Percentiles rank a stretch among this genome's conserved stretches.
Conservation (phyloP, 2,797 vertebrate genomes). For the Lepidocolaptes lacrymiger region DNA sequence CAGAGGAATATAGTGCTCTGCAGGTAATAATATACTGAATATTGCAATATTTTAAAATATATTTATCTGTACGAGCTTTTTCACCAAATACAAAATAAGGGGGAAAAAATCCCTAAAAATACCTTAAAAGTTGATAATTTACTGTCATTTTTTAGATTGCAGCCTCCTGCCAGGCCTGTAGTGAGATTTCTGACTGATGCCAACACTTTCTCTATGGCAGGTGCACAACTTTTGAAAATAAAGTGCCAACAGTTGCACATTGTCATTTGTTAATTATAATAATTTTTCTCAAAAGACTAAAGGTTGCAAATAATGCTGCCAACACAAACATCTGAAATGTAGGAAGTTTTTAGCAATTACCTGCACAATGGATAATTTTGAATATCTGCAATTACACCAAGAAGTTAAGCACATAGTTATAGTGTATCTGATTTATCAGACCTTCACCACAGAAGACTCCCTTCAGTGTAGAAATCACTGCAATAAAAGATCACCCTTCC, state of each 20-base stretch:
- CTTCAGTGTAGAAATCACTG: neutral
- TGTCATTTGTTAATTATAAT: neutral
- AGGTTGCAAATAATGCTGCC: constrained; percentile 31
- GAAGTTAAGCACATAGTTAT: constrained; percentile 17
- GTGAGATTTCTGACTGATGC: neutral
- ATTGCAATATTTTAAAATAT: neutral
- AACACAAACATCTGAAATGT: constrained; percentile 10
- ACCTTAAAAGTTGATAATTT: neutral
- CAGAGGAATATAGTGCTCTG: neutral
- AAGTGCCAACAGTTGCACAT: neutral
- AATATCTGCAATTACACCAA: constrained; percentile 40
- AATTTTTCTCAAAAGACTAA: constrained; percentile 23
- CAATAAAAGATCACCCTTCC: neutral
- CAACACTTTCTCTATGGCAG: neutral
- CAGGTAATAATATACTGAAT: neutral
- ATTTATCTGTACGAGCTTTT: neutral
- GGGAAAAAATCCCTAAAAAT: neutral
- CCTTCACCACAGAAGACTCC: neutral
- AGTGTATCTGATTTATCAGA: constrained; percentile 39
- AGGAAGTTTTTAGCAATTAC: constrained; percentile 32
- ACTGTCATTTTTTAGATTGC: neutral
- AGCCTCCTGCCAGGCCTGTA: neutral
- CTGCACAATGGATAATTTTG: constrained; percentile 21
- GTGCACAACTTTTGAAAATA: neutral
- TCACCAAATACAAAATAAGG: neutral